Evolutionary conservation across 2,888 invertebrate genomes (phyloP).

Genomic region (Tipula confusa): DNA sequence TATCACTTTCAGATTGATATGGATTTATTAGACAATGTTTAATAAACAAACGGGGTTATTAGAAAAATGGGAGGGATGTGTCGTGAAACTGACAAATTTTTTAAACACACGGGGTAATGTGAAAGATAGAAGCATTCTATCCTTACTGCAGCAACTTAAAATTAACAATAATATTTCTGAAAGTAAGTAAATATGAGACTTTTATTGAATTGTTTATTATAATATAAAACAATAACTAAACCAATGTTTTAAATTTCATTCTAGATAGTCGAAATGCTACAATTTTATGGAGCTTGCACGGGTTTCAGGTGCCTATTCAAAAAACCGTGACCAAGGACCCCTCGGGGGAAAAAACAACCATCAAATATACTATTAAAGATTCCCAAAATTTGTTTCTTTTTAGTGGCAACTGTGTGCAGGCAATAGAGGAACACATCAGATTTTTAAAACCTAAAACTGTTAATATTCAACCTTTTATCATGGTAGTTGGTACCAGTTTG

Average conservation of each 20-base stretch:
- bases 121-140: background rate
- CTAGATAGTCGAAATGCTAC: background rate
- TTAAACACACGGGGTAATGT: background rate
- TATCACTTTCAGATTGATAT: background rate
- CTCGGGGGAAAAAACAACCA: too few relatives aligned
- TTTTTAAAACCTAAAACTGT: too few relatives aligned
- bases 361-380: too few relatives aligned
- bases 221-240: background rate
- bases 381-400: too few relatives aligned
- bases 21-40: background rate
- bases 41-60: background rate
- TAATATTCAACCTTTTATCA: too few relatives aligned
- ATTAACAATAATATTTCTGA: background rate
- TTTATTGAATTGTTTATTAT: background rate
- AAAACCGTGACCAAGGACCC: too few relatives aligned
- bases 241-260: background rate
- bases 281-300: too few relatives aligned
- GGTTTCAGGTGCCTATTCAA: too few relatives aligned
- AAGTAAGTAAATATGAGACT: background rate
- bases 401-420: too few relatives aligned
- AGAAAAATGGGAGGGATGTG: background rate
- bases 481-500: too few relatives aligned
- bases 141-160: background rate
- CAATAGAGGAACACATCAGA: too few relatives aligned
- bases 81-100: background rate